A percentile compares a stretch with the other conserved stretches of the same genome.
These are phyloP conservation scores for Gadus chalcogrammus DNA, from an alignment of 2,113 vertebrate genomes.

Conservation along the genomic window DNA sequence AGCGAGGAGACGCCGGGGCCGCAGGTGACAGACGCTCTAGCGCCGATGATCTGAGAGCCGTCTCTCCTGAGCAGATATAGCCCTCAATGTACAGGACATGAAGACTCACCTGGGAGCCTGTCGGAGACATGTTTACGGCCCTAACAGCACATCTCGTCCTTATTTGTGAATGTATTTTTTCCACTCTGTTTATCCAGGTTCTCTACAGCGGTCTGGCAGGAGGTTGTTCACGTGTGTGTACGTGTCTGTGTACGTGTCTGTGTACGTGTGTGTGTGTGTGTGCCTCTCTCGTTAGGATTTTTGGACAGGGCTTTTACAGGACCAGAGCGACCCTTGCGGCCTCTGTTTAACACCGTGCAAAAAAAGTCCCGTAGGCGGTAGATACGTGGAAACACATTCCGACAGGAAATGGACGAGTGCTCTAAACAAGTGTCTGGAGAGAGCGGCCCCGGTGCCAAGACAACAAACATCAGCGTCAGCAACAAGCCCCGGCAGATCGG, in stretches of 20 bases:
- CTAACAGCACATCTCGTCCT: slow-evolving; percentile 4
- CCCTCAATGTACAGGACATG: slow-evolving; percentile 2
- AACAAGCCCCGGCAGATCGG: slow-evolving; percentile 6
- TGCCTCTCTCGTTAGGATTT: slow-evolving; percentile 20
- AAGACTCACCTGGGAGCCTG: not conserved
- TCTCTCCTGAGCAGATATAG: not conserved
- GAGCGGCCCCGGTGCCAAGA: slow-evolving; percentile 26
- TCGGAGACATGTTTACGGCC: slow-evolving; percentile 19
- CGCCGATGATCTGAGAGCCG: not conserved
- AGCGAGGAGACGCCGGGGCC: slow-evolving; percentile 67
- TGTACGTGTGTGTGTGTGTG: slow-evolving; percentile 16
- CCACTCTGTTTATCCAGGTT: slow-evolving; percentile 12
- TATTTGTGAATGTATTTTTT: slow-evolving; percentile 30
- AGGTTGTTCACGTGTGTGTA: not conserved
- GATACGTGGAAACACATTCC: slow-evolving; percentile 21
- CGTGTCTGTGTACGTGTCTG: slow-evolving; percentile 9
- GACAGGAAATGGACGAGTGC: slow-evolving; percentile 17
- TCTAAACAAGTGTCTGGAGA: slow-evolving; percentile 29
- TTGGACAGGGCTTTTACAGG: slow-evolving; percentile 20
- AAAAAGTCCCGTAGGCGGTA: slow-evolving; percentile 30
- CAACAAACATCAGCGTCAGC: slow-evolving; percentile 19
- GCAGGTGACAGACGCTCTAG: slow-evolving; percentile 70
- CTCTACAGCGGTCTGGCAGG: not conserved
- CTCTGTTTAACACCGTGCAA: slow-evolving; percentile 38
- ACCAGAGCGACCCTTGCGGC: slow-evolving; percentile 34